These are phyloP conservation scores for Pteromalus puparum DNA, from an alignment of 1,140 invertebrate species.

Conservation along the genomic window DNA sequence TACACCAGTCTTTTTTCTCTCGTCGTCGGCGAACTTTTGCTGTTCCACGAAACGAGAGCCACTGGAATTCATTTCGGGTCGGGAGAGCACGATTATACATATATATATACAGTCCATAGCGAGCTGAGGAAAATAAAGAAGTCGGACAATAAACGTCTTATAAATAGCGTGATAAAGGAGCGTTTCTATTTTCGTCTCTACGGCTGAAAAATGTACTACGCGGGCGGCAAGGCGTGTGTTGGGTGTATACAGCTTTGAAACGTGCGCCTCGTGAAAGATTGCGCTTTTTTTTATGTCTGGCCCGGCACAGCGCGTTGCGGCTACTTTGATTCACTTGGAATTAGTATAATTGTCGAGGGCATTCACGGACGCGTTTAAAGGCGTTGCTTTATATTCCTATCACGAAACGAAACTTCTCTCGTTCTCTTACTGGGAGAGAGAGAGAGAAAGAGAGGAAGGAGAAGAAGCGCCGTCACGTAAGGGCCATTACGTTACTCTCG, in stretches of 20 bases:
- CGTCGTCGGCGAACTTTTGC: too few relatives aligned
- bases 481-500: slow-evolving; percentile 4
- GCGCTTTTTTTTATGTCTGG: background rate
- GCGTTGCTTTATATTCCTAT: slow-evolving; percentile 40
- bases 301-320: background rate
- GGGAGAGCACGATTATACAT: too few relatives aligned
- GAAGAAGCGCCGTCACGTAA: slow-evolving; percentile 46
- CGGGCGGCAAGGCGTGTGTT: too few relatives aligned
- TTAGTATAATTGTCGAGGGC: slow-evolving; percentile 40
- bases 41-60: too few relatives aligned
- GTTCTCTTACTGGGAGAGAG: background rate
- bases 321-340: slow-evolving; percentile 36
- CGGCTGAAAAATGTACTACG: background rate
- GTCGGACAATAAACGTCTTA: background rate
- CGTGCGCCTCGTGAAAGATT: background rate
- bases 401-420: slow-evolving; percentile 23
- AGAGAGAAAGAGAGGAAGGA: background rate
- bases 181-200: background rate
- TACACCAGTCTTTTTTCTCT: background rate
- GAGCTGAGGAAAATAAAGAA: background rate
- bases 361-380: slow-evolving; percentile 17
- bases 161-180: slow-evolving; percentile 1
- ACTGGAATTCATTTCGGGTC: background rate
- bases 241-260: background rate
- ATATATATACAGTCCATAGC: too few relatives aligned